Evolutionary conservation across 2,888 invertebrate species (phyloP), one percentile per base, ranked within the genome.

Genomic region (Synanthedon vespiformis): DNA sequence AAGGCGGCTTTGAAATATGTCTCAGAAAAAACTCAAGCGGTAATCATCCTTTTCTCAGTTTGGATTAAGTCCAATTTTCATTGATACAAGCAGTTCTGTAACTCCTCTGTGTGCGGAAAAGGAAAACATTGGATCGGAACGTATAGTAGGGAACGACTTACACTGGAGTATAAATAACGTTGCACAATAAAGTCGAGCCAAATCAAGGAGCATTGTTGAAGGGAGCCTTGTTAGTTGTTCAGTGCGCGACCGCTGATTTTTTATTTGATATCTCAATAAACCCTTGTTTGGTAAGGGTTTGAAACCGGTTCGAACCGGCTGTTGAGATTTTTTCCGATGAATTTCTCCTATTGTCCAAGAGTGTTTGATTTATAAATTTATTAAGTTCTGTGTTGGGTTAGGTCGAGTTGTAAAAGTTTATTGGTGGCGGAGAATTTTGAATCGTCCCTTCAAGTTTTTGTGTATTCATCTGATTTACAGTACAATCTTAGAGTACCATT

Each of bases 261-360:
- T 84, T 85, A 83, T 86, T 85, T 82, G 85, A 87, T 85, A 85
- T 86, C 85, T 84, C 83, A 85, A 87, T 85, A 84, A 80, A 77
- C 72, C 72, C 74, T 48, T 70, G 68, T 69, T 74, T 70, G 73
- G n/a, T 55, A 58, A 73, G 80, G 81, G 75, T 72, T 73, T 68
- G 64, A 68, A 74, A 79, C 73, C 71, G 65, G 75, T 76, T 73
- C 63, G 52, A 57, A 58, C 60, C 57, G 61, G 65, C 59, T 66
- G 34, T 34, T 67, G 63, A 63, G 65, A 65, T 64, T 76, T 77
- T 72, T 72, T 64, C 59, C 57, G 58, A 63, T 61, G 65, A 65
- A 67, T 68, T 71, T 62, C 71, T 71, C 65, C 64, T 61, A 65
- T 70, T 67, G 68, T 70, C 60, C 34, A 34, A 60, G 62, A 53